These are phyloP conservation scores for Ormyrus thymus DNA, from an alignment of 2,888 invertebrate genomes.

Conservation along the genomic window DNA sequence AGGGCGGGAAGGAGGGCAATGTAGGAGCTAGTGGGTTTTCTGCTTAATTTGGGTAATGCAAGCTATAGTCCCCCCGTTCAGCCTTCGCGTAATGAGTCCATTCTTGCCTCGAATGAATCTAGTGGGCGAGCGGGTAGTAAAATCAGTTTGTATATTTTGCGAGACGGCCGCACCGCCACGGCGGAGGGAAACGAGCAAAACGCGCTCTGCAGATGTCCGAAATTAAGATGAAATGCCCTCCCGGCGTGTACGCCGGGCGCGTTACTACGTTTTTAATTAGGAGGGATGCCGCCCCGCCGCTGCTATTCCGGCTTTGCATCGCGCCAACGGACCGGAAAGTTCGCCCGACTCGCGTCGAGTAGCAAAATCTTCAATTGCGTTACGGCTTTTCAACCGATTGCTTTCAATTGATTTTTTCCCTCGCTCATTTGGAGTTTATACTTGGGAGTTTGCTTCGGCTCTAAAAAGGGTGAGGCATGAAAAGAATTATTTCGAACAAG, in stretches of 20 bases:
- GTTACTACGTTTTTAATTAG: constrained; percentile 16
- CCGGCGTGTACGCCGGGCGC: not conserved
- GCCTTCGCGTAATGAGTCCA: constrained; percentile 8
- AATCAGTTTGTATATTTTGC: constrained; percentile 18
- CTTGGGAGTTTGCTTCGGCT: no score
- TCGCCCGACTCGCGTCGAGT: no score
- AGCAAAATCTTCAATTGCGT: no score
- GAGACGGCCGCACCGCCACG: not conserved
- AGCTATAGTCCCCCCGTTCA: not conserved
- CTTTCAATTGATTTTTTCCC: no score
- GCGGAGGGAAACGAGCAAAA: constrained; percentile 18
- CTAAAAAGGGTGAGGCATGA: no score
- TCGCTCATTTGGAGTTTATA: no score
- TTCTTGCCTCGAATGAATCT: not conserved
- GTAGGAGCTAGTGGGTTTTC: constrained; percentile 5
- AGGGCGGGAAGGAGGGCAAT: not conserved
- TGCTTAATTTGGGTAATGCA: constrained; percentile 39
- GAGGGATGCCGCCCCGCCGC: not conserved
- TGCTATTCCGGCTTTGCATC: not conserved
- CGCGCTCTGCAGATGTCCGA: constrained; percentile 10
- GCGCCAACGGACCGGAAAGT: not conserved
- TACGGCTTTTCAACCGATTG: no score
- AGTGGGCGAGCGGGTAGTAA: not conserved
- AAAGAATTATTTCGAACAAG: no score
- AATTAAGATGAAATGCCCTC: constrained; percentile 50